These are phyloP conservation scores for Megaceryle maxima DNA, from an alignment of 2,113 vertebrate species.

Conservation along the genomic window DNA sequence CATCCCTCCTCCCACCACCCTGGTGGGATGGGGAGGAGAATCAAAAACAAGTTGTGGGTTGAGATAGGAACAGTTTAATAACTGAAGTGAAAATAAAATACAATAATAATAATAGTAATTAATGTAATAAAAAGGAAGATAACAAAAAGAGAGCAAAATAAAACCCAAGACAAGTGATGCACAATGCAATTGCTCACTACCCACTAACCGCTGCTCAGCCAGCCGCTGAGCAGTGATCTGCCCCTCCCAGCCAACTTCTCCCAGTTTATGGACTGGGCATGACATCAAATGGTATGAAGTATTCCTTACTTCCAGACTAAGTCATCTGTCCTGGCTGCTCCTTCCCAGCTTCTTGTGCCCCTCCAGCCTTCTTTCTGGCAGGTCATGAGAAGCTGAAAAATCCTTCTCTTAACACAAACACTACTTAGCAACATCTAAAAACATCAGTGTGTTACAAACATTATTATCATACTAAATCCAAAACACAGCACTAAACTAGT, in stretches of 20 bases:
- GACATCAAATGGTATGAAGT: not conserved
- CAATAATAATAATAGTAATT: not conserved
- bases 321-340: not conserved
- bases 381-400: not conserved
- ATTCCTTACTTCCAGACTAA: not conserved
- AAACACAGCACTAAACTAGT: not conserved
- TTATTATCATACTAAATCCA: not conserved
- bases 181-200: not conserved
- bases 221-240: not conserved
- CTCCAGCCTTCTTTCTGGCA: not conserved
- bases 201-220: not conserved
- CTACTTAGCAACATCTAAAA: not conserved
- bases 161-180: not conserved
- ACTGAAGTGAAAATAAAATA: not conserved
- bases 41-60: not conserved
- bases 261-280: not conserved
- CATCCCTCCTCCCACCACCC: too few relatives aligned
- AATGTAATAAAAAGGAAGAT: not conserved
- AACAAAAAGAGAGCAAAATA: not conserved
- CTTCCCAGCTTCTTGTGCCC: not conserved
- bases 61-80: not conserved
- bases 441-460: not conserved
- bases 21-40: not conserved
- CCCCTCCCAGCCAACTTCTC: not conserved
- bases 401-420: not conserved